phyloP scores from a whole-genome alignment of 2,113 vertebrate genomes.

The Alethe castanea region DNA sequence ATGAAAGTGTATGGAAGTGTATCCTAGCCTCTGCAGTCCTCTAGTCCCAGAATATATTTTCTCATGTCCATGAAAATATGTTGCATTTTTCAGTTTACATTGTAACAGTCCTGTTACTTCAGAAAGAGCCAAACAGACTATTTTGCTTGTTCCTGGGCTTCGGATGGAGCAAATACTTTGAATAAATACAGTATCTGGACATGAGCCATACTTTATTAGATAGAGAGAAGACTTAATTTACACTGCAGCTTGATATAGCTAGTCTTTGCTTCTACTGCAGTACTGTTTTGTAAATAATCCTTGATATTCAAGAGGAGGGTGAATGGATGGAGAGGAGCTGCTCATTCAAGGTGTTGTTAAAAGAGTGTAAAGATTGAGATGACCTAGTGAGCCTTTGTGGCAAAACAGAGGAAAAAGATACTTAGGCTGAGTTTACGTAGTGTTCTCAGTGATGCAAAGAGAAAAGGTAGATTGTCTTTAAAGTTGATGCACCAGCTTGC shows the following conservation, averaged over 20 bases:
- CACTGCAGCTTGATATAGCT: neutral
- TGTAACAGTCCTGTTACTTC: neutral
- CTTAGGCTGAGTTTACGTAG: neutral
- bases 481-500: neutral
- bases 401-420: neutral
- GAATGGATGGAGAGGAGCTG: neutral
- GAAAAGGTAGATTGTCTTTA: neutral
- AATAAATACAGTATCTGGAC: neutral
- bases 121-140: neutral
- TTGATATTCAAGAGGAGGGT: neutral
- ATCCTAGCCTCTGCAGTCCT: neutral
- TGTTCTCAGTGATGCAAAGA: neutral
- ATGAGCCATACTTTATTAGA: neutral
- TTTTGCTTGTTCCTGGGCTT: neutral
- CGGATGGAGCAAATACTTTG: neutral
- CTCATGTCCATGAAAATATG: neutral
- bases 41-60: neutral
- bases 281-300: neutral
- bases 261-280: neutral
- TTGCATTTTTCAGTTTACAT: neutral
- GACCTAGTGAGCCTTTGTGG: neutral
- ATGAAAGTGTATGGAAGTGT: neutral
- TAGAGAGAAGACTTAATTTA: neutral
- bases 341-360: neutral
- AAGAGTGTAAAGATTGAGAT: neutral